phyloP scores from a whole-genome alignment of 2,888 invertebrate species.

The Cerceris rybyensis region DNA sequence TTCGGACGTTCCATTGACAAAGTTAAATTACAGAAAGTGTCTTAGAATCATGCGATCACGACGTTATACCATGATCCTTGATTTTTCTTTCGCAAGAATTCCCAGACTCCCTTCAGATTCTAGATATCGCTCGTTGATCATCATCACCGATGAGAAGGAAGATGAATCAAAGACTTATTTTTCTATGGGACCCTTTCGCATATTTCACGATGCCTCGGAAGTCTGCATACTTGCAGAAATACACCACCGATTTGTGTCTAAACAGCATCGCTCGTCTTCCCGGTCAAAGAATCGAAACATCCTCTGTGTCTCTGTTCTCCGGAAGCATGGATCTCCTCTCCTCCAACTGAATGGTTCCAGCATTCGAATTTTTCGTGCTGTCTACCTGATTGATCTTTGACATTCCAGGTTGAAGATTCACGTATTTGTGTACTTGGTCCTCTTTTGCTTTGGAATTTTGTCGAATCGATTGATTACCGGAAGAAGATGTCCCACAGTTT shows the following conservation, averaged over 20 bases:
- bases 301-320: conserved; percentile 46
- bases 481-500: background rate
- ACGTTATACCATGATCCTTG: too few relatives aligned
- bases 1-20: background rate
- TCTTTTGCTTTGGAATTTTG: conserved; percentile 37
- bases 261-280: conserved; percentile 19
- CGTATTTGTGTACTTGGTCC: conserved; percentile 63
- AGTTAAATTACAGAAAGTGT: too few relatives aligned
- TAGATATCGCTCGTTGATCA: background rate
- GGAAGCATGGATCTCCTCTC: conserved; percentile 52
- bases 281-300: conserved; percentile 68
- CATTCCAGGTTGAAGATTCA: conserved; percentile 72
- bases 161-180: conserved; percentile 26
- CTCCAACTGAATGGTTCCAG: conserved; percentile 51
- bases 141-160: background rate
- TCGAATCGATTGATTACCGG: background rate
- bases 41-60: too few relatives aligned
- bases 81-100: too few relatives aligned
- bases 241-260: conserved; percentile 46
- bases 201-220: conserved; percentile 37
- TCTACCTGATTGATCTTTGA: conserved; percentile 21
- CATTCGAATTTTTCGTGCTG: background rate
- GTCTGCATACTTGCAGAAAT: conserved; percentile 25
- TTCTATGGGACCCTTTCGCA: conserved; percentile 30
- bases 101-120: too few relatives aligned